Base-by-base conservation (phyloP, 23 tunicate species). In the Diplosoma virens region DNA sequence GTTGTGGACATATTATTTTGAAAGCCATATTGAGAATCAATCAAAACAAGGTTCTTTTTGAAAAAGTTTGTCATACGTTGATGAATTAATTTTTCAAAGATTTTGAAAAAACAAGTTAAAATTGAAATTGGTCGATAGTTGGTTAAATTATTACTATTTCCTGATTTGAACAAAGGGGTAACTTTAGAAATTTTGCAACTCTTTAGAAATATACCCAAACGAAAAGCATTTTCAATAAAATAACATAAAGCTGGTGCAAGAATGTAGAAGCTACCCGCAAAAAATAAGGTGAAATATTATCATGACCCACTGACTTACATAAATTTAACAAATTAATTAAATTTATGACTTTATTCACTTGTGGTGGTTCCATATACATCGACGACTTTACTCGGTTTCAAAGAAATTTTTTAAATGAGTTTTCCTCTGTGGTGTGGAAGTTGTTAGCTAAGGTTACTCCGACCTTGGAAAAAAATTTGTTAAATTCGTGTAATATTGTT, bases 101-200 rank as follows among this genome's bases (percentile, higher is more conserved):
- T 30, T 63, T 63, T 63, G 30, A 35, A 63, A 30, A 63, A 63
- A 63, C 36, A 63, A 7, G 69, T 28, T 23, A 63, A 63, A 7
- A 63, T 28, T 30, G 69, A 63, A 63, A 63, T 63, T n/a, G 69
- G 34, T 3, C 69, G n/a, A 63, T 63, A 63, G 34, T 63, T 63
- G 30, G 69, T 24, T 63, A 23, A 18, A 18, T 4, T 30, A 26
- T 63, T 34, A 28, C 36, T n/a, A 30, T 63, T 28, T 4, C 69
- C 69, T 55, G n/a, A 17, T 55, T 55, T 55, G 61, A 55, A 55
- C 5, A 55, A 17, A 55, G n/a, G n/a, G n/a, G n/a, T 55, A 9
- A 55, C 22, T 9, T 11, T 11, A 55, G 23, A 4, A 4, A 55
- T 55, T 11, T 11, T 9, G 61, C 61, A 11, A 18, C 22, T 55